These are phyloP conservation scores for Montipora sp. DNA, from an alignment of 64 coral and sea anemone genomes.

Conservation along the genomic window DNA sequence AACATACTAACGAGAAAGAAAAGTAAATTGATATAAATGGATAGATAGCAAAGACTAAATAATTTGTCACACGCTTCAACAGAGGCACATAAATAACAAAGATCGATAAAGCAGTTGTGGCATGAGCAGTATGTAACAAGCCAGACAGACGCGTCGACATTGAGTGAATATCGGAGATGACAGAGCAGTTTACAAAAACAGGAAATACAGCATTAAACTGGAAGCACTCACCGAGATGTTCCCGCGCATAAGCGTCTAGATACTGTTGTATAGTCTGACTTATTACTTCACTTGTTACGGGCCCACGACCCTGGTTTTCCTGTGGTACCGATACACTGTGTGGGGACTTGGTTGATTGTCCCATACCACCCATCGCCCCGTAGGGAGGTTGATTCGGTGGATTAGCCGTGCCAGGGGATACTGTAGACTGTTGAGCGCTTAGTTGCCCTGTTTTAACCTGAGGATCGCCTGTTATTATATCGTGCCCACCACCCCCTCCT, in stretches of 20 bases:
- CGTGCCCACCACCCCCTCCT: no score
- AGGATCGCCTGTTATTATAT: no score
- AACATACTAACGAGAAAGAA: no score
- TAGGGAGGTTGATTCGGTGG: neutral
- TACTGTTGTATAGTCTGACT: conserved; percentile 9
- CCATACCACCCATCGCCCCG: neutral
- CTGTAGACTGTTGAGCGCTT: neutral
- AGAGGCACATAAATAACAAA: no score
- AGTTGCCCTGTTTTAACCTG: neutral
- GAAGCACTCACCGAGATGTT: neutral
- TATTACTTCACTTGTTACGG: neutral
- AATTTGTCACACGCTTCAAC: no score
- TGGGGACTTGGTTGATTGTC: neutral
- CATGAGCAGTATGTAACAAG: no score
- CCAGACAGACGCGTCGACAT: no score
- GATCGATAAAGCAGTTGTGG: no score
- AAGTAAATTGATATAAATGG: no score
- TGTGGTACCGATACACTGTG: neutral
- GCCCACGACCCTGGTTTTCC: neutral
- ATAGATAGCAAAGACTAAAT: no score
- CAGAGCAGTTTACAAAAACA: neutral
- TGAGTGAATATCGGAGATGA: neutral
- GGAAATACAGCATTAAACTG: neutral
- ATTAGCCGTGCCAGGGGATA: neutral
- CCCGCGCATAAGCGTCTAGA: neutral